Evolutionary conservation across 2,113 vertebrate species (phyloP), one percentile per base, ranked within the genome.

Genomic region (Gavia stellata): DNA sequence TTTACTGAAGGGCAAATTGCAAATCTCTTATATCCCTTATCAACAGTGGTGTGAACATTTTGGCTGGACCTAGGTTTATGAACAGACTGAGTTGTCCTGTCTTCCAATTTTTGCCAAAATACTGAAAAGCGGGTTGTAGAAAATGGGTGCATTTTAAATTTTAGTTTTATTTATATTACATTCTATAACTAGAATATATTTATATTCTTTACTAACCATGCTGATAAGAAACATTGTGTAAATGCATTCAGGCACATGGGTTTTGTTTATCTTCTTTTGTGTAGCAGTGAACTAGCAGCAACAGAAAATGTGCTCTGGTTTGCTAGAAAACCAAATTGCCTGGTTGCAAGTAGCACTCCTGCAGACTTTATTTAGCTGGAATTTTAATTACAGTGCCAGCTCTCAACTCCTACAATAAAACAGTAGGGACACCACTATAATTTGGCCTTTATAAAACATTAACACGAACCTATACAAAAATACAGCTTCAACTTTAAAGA

Each of bases 321-420:
- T 91, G 62, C 81, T 93, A 83, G 81, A 95, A 97, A 70, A 77
- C 58, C 81, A 89, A 92, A 88, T 87, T 87, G 81, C 78, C 28
- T 94, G 71, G 63, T 90, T 95, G 55, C 21, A 74, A 75, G 58
- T 29, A 73, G 74, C 42, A 90, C 7, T 74, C 94, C 94, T 88
- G 71, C 59, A 49, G 89, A 24, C 40, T 93, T 95, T 90, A 93
- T 96, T 93, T 86, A 89, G 77, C 50, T 91, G 65, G 40, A 90
- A 95, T 97, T 92, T 97, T 96, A 97, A 96, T 97, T 97, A 88
- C 84, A 88, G 74, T 55, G 17, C 91, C 62, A 86, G 50, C 42
- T 80, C 62, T 85, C 28, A 40, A 67, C 53, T 66, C 28, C 24
- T 77, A 81, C 29, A 95, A 80, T 88, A 91, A 88, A 94, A 42